Base-by-base conservation (phyloP, 2,113 vertebrate species). In the Cairina moschata region DNA sequence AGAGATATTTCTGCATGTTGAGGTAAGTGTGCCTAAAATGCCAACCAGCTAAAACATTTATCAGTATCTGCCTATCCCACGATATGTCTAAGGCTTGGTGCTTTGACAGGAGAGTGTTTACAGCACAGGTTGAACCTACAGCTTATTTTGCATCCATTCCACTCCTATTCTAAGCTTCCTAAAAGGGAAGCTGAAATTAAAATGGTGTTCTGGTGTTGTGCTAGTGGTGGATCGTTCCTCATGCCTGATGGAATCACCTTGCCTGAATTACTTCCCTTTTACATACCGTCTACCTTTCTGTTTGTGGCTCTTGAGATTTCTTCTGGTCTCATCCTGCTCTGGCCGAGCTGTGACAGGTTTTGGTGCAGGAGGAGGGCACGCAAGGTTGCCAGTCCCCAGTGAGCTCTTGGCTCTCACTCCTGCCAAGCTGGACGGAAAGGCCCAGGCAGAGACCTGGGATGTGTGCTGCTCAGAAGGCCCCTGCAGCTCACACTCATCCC, bases 151-250 rank as follows among this genome's bases (percentile, higher is more conserved):
- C 68, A 18, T 91, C 29, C 38, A 82, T 81, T 91, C 8, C 38
- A 82, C 22, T 74, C 38, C 17, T 81, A 12, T 78, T 68, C 20
- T 56, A 92, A 71, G 29, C 5, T 86, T 77, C 23, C 32, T 92
- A 46, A 72, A 95, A 95, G n/a, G 42, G n/a, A 89, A 90, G 36
- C 23, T 72, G 73, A 83, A 83, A 73, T 72, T 50, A 63, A 82
- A 79, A 83, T 11, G 15, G 6, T 0, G 1, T 6, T 89, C 89
- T 85, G 18, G 2, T 91, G 21, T 79, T 89, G 20, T 76, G 8
- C 34, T 69, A 76, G 62, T 79, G 62, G 82, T 86, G 38, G 40
- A 40, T 40, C 40, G 13, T 40, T 40, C 40, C 40, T 95, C 44
- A 40, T 11, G 22, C n/a, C 60, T 60, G 2, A 4, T 69, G 28